These are phyloP conservation scores for Nothoprocta perdicaria DNA, from an alignment of 2,113 vertebrate species.

Conservation along the genomic window DNA sequence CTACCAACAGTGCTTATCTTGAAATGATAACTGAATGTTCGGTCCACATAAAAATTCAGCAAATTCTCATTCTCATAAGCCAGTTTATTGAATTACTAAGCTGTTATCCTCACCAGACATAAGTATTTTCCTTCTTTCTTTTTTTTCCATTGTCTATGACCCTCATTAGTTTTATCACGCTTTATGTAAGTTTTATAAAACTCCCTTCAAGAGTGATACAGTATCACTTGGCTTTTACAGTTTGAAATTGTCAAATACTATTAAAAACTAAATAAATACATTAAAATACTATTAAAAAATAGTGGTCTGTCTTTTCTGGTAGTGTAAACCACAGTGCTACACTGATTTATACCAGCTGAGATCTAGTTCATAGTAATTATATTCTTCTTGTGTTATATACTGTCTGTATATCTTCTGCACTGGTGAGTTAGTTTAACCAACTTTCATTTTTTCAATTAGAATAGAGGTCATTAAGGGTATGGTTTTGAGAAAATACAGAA, in stretches of 20 bases:
- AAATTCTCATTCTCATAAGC: background rate
- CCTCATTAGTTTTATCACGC: background rate
- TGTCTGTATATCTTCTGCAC: background rate
- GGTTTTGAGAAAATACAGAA: constrained; percentile 69
- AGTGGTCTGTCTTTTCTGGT: background rate
- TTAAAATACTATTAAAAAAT: background rate
- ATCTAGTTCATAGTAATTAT: background rate
- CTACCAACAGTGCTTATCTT: background rate
- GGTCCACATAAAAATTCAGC: background rate
- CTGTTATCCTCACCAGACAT: background rate
- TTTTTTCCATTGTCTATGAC: background rate
- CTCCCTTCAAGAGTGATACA: background rate
- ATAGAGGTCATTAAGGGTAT: constrained; percentile 56
- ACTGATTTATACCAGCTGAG: background rate
- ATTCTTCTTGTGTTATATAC: background rate
- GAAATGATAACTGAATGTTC: background rate
- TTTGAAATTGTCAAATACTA: background rate
- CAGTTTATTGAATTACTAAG: background rate
- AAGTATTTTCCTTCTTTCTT: background rate
- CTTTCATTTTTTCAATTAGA: constrained; percentile 51
- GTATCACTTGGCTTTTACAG: background rate
- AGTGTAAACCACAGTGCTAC: background rate
- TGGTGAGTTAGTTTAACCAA: constrained; percentile 21
- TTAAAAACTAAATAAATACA: background rate
- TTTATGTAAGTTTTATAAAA: background rate